Evolutionary conservation across 2,113 vertebrate genomes (phyloP).

Genomic region (Physeter macrocephalus): DNA sequence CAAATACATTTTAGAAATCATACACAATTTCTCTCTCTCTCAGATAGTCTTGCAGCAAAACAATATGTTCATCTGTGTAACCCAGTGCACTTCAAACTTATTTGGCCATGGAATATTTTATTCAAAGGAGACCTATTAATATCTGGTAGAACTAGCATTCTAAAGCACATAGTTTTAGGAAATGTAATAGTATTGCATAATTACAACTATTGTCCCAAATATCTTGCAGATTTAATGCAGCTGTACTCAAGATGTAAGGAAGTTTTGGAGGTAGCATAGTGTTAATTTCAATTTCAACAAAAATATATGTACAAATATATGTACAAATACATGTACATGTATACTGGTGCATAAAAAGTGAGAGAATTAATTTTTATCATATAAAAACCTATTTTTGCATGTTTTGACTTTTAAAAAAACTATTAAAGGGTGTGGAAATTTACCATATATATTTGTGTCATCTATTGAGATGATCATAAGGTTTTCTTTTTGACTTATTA

Average conservation of each 20-base stretch:
- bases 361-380: neutral
- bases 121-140: neutral
- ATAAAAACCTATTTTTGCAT: neutral
- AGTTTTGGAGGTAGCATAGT: neutral
- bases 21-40: neutral
- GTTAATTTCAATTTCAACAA: neutral
- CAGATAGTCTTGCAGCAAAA: neutral
- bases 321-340: neutral
- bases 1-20: neutral
- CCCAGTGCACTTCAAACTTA: neutral
- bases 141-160: neutral
- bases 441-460: neutral
- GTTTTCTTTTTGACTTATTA: neutral
- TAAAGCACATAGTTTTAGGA: neutral
- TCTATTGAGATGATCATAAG: neutral
- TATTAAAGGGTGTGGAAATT: neutral
- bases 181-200: neutral
- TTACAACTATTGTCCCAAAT: neutral
- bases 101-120: neutral
- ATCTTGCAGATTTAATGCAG: neutral
- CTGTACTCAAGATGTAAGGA: neutral
- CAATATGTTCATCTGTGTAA: neutral
- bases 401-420: neutral
- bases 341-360: neutral
- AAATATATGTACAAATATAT: neutral